Conservation (phyloP, 2,113 vertebrate genomes). For the Tetrao urogallus region DNA sequence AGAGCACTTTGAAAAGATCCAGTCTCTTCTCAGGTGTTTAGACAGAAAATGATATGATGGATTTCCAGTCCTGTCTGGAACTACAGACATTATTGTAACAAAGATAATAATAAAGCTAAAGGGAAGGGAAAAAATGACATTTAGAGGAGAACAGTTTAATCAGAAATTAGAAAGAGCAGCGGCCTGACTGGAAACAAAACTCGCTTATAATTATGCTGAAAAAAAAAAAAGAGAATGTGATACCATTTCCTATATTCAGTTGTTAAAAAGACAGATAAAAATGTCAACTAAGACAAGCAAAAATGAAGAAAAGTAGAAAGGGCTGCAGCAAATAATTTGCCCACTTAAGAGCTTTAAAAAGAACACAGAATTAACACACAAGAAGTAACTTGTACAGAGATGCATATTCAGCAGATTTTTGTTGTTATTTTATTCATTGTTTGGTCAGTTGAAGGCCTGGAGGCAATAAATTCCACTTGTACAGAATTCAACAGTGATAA, state of each 20-base stretch:
- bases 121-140: neutral
- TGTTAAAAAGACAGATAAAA: neutral
- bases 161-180: neutral
- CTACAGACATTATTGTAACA: neutral
- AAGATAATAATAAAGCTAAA: neutral
- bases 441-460: slow-evolving; percentile 54
- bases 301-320: neutral
- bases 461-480: slow-evolving; percentile 55
- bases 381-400: slow-evolving; percentile 27
- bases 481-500: slow-evolving; percentile 58
- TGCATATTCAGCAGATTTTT: slow-evolving; percentile 31
- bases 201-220: neutral
- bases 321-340: neutral
- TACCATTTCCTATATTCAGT: neutral
- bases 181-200: neutral
- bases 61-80: neutral
- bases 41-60: neutral
- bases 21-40: neutral
- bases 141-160: neutral
- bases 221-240: neutral
- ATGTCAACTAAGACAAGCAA: neutral
- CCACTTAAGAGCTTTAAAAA: neutral
- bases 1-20: neutral
- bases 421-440: slow-evolving; percentile 30
- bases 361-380: neutral